These are phyloP conservation scores for Erebia epiphron DNA, from an alignment of 2,888 invertebrate genomes.

Conservation along the genomic window DNA sequence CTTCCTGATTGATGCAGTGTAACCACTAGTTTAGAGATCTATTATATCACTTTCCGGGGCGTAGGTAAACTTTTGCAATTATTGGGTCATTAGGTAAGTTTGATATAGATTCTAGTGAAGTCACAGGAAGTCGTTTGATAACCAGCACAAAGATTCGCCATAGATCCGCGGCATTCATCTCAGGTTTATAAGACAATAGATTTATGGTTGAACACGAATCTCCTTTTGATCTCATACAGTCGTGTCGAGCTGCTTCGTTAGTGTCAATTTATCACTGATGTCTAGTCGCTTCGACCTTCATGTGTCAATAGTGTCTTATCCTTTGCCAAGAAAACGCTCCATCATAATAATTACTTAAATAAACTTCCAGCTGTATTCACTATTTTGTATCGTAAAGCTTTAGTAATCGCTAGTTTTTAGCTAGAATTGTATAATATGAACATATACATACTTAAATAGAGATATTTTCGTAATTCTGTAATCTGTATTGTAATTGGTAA, in stretches of 20 bases:
- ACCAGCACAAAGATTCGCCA: conserved; percentile 3
- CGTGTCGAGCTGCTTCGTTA: conserved; percentile 28
- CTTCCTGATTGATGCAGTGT: too few relatives aligned
- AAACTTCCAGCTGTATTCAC: conserved; percentile 10
- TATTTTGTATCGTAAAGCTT: background rate
- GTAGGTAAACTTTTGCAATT: background rate
- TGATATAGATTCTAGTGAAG: background rate
- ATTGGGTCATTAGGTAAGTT: background rate
- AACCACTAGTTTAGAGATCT: too few relatives aligned
- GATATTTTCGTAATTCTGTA: background rate
- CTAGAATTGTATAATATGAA: background rate
- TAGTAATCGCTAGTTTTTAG: background rate
- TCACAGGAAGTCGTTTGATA: conserved; percentile 19
- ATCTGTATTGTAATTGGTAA: background rate
- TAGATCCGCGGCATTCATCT: conserved; percentile 16
- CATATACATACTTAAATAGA: background rate
- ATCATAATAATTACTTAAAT: conserved; percentile 18
- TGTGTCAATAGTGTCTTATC: conserved; percentile 37
- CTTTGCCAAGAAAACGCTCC: conserved; percentile 39
- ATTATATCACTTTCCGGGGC: too few relatives aligned
- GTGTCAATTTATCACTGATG: conserved; percentile 37
- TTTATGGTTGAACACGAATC: conserved; percentile 21
- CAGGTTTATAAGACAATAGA: conserved; percentile 24
- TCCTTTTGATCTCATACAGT: conserved; percentile 36
- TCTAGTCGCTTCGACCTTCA: conserved; percentile 35